phyloP scores from a whole-genome alignment of 2,797 vertebrate genomes.

The Parauchenoglanis punctatus region DNA sequence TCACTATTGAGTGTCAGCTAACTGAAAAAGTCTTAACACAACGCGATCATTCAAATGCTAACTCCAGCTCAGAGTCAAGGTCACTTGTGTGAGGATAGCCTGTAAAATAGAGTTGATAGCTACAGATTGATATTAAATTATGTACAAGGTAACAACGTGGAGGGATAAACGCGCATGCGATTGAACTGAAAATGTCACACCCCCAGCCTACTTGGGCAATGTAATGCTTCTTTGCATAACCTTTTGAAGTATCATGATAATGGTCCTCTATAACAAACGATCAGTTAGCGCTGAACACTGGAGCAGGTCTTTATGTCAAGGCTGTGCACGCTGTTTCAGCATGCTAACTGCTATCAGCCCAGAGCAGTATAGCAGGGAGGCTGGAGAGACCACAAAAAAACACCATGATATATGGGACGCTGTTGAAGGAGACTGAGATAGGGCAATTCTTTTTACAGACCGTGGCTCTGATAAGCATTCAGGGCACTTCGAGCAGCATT shows the following conservation, averaged over 20 bases:
- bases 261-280: conserved; percentile 14
- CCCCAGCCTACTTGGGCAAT: neutral
- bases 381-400: conserved; percentile 17
- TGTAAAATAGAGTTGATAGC: conserved; percentile 11
- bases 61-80: conserved; percentile 17
- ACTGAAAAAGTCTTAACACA: neutral
- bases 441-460: conserved; percentile 34
- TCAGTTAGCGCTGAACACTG: conserved; percentile 12
- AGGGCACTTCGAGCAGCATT: conserved; percentile 32
- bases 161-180: conserved; percentile 5
- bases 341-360: conserved; percentile 41
- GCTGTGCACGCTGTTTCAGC: neutral
- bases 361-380: conserved; percentile 12
- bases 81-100: neutral
- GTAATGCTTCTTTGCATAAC: conserved; percentile 43
- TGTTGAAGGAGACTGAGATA: conserved; percentile 50
- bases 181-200: conserved; percentile 34
- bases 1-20: conserved; percentile 4
- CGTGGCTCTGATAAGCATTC: conserved; percentile 41
- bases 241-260: conserved; percentile 40
- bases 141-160: conserved; percentile 15
- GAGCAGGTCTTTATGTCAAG: conserved; percentile 18
- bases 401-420: conserved; percentile 57
- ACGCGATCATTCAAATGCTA: neutral
- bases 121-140: conserved; percentile 38